Evolutionary conservation across 2,113 vertebrate genomes (phyloP).

Genomic region (Centrocercus urophasianus): DNA sequence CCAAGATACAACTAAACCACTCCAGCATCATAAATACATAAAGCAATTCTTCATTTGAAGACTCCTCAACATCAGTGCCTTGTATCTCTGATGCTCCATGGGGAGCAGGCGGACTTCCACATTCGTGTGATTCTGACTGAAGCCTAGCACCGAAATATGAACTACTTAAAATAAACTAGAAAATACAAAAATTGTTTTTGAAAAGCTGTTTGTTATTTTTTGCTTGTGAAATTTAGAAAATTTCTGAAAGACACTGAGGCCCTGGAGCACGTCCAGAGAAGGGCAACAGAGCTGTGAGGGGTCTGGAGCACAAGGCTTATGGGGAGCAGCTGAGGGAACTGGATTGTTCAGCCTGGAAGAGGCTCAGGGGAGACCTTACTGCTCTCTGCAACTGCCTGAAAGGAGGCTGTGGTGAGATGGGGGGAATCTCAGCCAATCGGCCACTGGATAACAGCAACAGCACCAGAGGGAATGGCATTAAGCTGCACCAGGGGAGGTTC

Average conservation of each 20-base stretch:
- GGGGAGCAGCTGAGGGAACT: background rate
- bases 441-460: too few relatives aligned
- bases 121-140: background rate
- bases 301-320: background rate
- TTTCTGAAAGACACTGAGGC: background rate
- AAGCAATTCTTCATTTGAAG: background rate
- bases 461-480: too few relatives aligned
- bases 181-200: background rate
- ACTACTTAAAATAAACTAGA: background rate
- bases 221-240: background rate
- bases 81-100: background rate
- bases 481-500: too few relatives aligned
- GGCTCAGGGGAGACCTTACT: background rate
- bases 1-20: background rate
- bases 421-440: background rate
- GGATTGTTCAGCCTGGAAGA: background rate
- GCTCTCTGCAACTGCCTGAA: background rate
- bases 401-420: background rate
- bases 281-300: background rate
- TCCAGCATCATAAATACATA: rapidly evolving
- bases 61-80: background rate
- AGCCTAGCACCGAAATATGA: rapidly evolving
- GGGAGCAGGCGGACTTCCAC: background rate
- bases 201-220: background rate
- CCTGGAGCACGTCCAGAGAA: background rate